A percentile compares a stretch with the other conserved stretches of the same genome.
Evolutionary conservation across 2,797 vertebrate genomes (phyloP).

Genomic region (Dicrostonyx torquatus): DNA sequence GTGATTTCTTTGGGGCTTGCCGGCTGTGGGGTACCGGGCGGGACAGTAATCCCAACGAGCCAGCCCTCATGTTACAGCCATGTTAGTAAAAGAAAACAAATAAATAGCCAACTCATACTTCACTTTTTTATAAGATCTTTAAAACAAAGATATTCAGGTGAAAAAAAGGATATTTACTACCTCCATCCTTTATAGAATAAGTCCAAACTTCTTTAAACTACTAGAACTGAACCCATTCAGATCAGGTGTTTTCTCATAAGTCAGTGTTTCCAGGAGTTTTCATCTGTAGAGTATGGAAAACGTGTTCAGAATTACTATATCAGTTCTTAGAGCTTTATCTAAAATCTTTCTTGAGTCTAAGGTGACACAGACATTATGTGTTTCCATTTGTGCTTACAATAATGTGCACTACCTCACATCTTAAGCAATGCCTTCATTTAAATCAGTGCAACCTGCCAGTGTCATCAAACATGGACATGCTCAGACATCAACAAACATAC

Average conservation of each 20-base stretch:
- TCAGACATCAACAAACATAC: not conserved
- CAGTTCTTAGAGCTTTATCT: not conserved
- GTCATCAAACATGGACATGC: not conserved
- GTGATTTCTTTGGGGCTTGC: too few species aligned
- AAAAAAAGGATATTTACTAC: not conserved
- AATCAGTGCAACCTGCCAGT: not conserved
- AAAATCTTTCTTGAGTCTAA: not conserved
- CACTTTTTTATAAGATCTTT: not conserved
- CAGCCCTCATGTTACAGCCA: too few species aligned
- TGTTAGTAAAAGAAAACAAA: constrained; percentile 41
- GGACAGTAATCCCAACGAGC: too few species aligned
- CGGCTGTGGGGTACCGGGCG: too few species aligned
- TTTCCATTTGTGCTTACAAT: not conserved
- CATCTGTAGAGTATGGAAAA: not conserved
- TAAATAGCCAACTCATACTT: not conserved
- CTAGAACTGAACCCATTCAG: not conserved
- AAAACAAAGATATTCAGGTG: not conserved
- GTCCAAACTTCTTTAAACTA: not conserved
- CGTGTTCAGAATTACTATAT: not conserved
- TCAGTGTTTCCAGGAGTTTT: not conserved
- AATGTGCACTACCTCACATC: not conserved
- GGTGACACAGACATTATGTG: not conserved
- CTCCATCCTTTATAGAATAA: not conserved
- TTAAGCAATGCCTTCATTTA: not conserved
- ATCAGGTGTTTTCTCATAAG: not conserved